A percentile compares a stretch with the other conserved stretches of the same genome.
Conservation (phyloP, 2,888 invertebrate genomes). For the Saturnia pavonia region DNA sequence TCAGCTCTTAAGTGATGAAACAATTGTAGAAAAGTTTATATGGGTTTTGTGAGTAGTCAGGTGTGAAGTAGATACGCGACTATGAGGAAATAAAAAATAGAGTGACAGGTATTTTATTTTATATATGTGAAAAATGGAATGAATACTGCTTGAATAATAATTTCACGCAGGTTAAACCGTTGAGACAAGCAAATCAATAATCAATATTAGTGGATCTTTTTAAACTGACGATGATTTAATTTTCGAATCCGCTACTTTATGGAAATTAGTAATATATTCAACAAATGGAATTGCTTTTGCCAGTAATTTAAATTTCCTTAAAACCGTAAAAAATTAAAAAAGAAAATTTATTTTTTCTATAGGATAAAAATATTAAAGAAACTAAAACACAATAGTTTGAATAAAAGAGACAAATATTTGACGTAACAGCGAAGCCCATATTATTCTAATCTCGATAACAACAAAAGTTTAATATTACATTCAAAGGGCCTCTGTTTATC, state of each 20-base stretch:
- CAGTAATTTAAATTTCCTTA: not conserved
- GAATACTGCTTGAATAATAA: too few species aligned
- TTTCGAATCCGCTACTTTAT: too few species aligned
- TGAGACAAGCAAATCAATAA: not conserved
- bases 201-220: too few species aligned
- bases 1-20: not conserved
- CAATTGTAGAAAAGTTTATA: not conserved
- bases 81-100: too few species aligned
- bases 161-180: not conserved
- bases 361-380: constrained; percentile 23
- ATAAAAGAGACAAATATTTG: constrained; percentile 46
- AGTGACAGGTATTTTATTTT: too few species aligned
- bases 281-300: too few species aligned
- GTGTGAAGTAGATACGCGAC: too few species aligned
- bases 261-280: too few species aligned
- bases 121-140: too few species aligned
- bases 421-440: constrained; percentile 42
- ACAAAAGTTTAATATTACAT: constrained; percentile 71
- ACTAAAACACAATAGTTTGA: constrained; percentile 24
- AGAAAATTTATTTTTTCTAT: constrained; percentile 14
- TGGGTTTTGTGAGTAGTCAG: not conserved
- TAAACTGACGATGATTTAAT: too few species aligned
- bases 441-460: constrained; percentile 65
- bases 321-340: not conserved
- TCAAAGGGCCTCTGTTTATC: constrained; percentile 60